Evolutionary conservation across 2,797 vertebrate genomes (phyloP).

Genomic region (Botia almorhae): DNA sequence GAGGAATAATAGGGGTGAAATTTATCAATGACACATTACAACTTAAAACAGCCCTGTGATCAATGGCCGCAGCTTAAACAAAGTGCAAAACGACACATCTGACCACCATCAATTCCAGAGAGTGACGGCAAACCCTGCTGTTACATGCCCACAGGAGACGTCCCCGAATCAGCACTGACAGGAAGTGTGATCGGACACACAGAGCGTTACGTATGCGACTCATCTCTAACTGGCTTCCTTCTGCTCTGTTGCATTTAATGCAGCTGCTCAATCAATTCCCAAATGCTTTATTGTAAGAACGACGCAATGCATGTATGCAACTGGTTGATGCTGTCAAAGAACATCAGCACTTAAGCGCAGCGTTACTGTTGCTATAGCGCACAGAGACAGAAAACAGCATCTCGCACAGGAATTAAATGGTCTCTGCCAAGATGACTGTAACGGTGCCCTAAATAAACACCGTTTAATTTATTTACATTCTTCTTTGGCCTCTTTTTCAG

Average conservation of each 20-base stretch:
- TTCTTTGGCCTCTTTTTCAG: constrained; percentile 14
- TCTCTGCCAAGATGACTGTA: no score
- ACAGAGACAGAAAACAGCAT: no score
- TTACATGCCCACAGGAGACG: constrained; percentile 40
- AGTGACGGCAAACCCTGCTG: constrained; percentile 36
- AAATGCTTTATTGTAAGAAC: neutral
- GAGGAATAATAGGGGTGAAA: constrained; percentile 56
- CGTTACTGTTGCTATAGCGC: no score
- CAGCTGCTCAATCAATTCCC: neutral
- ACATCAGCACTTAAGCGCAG: no score
- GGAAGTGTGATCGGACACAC: neutral
- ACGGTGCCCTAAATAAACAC: no score
- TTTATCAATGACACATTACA: constrained; percentile 60
- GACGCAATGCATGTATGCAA: neutral
- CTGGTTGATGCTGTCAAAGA: constrained; percentile 3
- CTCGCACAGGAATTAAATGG: no score
- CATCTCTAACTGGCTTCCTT: neutral
- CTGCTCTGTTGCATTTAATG: neutral
- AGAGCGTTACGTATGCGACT: constrained; percentile 16
- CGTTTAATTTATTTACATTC: neutral
- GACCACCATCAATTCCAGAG: constrained; percentile 53
- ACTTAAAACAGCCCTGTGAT: constrained; percentile 50
- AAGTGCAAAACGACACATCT: constrained; percentile 57
- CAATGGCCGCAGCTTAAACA: constrained; percentile 59
- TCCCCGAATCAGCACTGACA: constrained; percentile 30